Evolutionary conservation across 2,888 invertebrate species (phyloP), one percentile per base, ranked within the genome.

Genomic region (Drosophila lutescens): DNA sequence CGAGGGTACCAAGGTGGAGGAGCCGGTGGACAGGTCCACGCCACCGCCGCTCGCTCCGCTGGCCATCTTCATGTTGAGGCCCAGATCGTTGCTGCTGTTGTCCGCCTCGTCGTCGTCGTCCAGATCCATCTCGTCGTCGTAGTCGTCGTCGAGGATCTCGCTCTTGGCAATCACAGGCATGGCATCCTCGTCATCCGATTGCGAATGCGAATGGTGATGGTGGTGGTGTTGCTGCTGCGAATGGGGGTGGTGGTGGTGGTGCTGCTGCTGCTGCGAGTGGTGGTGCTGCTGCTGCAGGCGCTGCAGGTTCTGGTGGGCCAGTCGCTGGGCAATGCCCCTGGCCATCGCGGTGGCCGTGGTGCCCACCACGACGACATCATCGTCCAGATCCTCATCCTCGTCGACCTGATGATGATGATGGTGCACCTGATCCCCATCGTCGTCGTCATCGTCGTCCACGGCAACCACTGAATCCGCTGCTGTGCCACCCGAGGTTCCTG

Each of bases 1-100:
- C 53, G 86, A 86, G 66, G 88, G 85, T 71, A 86, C 84, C 34
- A 92, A 92, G 43, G 82, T 88, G 71, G 86, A 85, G 92, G 86
- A 85, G 92, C 89, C 74, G 90, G 91, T 84, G 89, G 91, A 78
- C 77, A 82, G 74, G 74, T 88, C 80, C 44, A 85, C 78, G 79
- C 90, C 79, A 71, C 74, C 80, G 93, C 75, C 30, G 93, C 75
- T 26, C 70, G 81, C 17, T 75, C 83, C 63, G 75, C 80, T 73
- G 74, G 69, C 93, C 86, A 94, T 93, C 54, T 94, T 94, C 94
- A 94, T 94, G 86, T 94, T 94, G 88, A 94, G 91, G 92, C 94
- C 94, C 81, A 90, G 78, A 85, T 94, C 94, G 89, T 93, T 93
- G 77, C 94, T 94, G 76, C 93, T 93, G 54, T 93, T 91, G 81